Base-by-base conservation (phyloP, 2,797 vertebrate species). In the Rhinichthys osculus region DNA sequence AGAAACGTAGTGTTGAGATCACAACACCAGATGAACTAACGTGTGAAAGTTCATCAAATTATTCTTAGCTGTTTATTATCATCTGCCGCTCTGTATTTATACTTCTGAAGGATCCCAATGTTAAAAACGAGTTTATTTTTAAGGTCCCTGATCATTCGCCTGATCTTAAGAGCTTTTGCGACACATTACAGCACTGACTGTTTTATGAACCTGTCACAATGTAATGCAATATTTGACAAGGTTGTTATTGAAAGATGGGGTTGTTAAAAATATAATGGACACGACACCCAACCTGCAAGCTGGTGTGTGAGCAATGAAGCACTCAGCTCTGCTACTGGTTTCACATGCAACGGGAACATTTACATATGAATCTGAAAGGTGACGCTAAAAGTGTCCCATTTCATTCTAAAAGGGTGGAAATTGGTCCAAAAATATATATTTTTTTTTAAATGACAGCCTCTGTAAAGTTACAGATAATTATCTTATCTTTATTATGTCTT, bases 121-220 rank as follows among this genome's bases (percentile, higher is more conserved):
- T 57, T 76, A 33, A 52, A 72, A 52, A 52, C 47, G 4, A 44
- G 42, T 59, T 78, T 62, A 62, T 78, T 78, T 59, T 78, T 27
- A 27, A 27, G 27, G 27, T 27, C 27, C 27, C 27, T 27, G 35
- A 78, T 77, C 5, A 77, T 57, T 57, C 38, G 17, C 54, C 33
- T 54, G 6, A 57, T 77, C 74, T 57, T 57, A 77, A 54, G 33
- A 59, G 50, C 33, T 77, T 77, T 33, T 33, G 21, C 0, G 6
- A 77, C 47, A 77, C 73, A 52, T 77, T 52, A 77, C 50, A 57
- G 73, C 33, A 77, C 11, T 38, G 73, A 5, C 33, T 77, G 33
- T 57, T 77, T 52, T 57, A 57, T 77, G 50, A 77, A 23, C 33
- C 50, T 40, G 74, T 40, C 47, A 3, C 3, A 77, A 59, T 8